Evolutionary conservation across 2,113 vertebrate species (phyloP).

Genomic region (Xenopus borealis): DNA sequence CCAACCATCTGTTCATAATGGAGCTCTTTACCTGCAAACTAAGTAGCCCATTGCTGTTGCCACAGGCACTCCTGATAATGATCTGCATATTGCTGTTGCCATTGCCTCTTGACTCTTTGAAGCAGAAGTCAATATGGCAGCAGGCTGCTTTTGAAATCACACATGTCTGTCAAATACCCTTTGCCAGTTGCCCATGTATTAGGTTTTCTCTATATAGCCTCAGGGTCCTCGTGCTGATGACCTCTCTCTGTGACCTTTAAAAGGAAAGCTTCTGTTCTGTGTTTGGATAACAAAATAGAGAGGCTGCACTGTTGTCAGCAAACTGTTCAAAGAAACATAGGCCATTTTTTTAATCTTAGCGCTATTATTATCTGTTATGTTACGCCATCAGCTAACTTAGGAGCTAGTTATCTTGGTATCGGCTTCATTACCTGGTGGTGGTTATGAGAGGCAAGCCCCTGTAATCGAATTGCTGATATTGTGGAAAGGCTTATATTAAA

Average conservation of each 20-base stretch:
- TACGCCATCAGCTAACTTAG: no score
- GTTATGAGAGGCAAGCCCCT: no score
- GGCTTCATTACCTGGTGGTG: no score
- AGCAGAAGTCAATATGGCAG: slow-evolving; percentile 45
- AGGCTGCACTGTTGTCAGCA: neutral
- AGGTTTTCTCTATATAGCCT: slow-evolving; percentile 60
- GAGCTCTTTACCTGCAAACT: slow-evolving; percentile 62
- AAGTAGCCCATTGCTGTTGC: slow-evolving; percentile 54
- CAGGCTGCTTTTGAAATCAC: slow-evolving; percentile 53
- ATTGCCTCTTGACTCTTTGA: slow-evolving; percentile 46
- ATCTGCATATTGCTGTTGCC: slow-evolving; percentile 59
- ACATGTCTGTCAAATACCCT: slow-evolving; percentile 50
- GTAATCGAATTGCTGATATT: no score
- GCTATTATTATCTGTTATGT: no score
- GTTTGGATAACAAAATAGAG: neutral
- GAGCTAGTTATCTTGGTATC: no score
- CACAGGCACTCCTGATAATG: slow-evolving; percentile 53
- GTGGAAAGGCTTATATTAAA: no score
- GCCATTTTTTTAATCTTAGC: no score
- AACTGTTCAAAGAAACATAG: neutral
- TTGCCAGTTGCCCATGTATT: slow-evolving; percentile 75
- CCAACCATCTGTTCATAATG: slow-evolving; percentile 66
- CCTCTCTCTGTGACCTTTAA: slow-evolving; percentile 58
- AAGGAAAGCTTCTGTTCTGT: slow-evolving; percentile 58
- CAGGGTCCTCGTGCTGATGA: slow-evolving; percentile 50